phyloP scores from a whole-genome alignment of 2,113 vertebrate genomes.

The Coryphaenoides rupestris region DNA sequence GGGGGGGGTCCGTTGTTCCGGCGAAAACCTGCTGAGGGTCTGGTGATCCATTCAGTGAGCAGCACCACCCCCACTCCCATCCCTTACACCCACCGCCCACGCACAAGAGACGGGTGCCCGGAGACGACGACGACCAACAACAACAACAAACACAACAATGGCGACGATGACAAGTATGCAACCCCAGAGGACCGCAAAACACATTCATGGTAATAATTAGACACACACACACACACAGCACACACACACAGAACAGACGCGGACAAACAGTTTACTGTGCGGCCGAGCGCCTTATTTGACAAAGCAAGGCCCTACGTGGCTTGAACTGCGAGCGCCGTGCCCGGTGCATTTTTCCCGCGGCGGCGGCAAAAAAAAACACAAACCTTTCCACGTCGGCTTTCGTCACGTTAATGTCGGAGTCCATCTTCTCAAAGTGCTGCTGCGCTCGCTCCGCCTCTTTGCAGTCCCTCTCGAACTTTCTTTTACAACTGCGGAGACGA shows the following conservation, averaged over 20 bases:
- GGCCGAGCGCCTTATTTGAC: slow-evolving; percentile 12
- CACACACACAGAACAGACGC: background rate
- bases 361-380: too few relatives aligned
- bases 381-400: slow-evolving; percentile 99
- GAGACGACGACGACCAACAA: background rate
- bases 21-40: slow-evolving; percentile 13
- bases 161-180: background rate
- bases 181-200: background rate
- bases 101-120: background rate
- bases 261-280: background rate
- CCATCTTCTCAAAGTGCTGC: slow-evolving; percentile 97
- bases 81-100: too few relatives aligned
- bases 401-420: slow-evolving; percentile 96
- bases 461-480: slow-evolving; percentile 90
- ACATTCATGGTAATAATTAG: background rate
- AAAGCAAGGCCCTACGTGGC: slow-evolving; percentile 40
- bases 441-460: slow-evolving; percentile 93
- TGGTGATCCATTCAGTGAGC: background rate
- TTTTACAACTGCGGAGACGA: slow-evolving; percentile 82
- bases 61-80: too few relatives aligned
- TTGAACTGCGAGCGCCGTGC: too few relatives aligned
- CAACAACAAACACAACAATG: background rate
- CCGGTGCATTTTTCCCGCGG: too few relatives aligned
- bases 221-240: background rate
- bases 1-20: slow-evolving; percentile 18